phyloP scores from a whole-genome alignment of 1,140 invertebrate species.

The Pseudachorutes palmiensis region DNA sequence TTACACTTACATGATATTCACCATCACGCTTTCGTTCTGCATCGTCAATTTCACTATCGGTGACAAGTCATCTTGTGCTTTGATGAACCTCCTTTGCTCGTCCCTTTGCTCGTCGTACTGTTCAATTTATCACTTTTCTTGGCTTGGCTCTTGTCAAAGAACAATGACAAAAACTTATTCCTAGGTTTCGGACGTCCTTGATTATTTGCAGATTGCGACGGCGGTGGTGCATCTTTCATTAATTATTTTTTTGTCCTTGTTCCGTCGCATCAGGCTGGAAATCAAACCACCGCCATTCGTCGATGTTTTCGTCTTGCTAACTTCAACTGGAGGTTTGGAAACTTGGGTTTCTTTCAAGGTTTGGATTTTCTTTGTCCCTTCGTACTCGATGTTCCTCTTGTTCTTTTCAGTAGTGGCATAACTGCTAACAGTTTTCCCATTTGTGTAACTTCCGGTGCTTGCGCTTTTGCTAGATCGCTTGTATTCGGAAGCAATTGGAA shows the following conservation, averaged over 20 bases:
- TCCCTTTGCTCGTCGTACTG: neutral
- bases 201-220: neutral
- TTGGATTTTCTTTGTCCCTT: slow-evolving; percentile 5
- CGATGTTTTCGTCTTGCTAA: neutral
- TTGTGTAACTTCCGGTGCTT: no score
- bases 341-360: slow-evolving; percentile 7
- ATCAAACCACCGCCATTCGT: slow-evolving; percentile 20
- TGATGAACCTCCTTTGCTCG: neutral
- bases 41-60: slow-evolving; percentile 34
- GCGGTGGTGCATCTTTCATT: slow-evolving; percentile 12
- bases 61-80: slow-evolving; percentile 15
- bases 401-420: slow-evolving; percentile 29
- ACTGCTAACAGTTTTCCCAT: no score
- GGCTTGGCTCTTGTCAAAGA: slow-evolving; percentile 18
- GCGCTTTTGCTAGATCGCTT: no score
- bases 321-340: no score
- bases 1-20: slow-evolving; percentile 26
- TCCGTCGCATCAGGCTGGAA: slow-evolving; percentile 48
- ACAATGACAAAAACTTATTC: slow-evolving; percentile 25
- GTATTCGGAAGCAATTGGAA: neutral
- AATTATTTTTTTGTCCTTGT: slow-evolving; percentile 43
- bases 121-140: slow-evolving; percentile 9
- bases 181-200: slow-evolving; percentile 21
- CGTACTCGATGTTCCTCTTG: slow-evolving; percentile 40
- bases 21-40: slow-evolving; percentile 28